Evolutionary conservation across 2,797 vertebrate species (phyloP).

Genomic region (Notolabrus celidotus): DNA sequence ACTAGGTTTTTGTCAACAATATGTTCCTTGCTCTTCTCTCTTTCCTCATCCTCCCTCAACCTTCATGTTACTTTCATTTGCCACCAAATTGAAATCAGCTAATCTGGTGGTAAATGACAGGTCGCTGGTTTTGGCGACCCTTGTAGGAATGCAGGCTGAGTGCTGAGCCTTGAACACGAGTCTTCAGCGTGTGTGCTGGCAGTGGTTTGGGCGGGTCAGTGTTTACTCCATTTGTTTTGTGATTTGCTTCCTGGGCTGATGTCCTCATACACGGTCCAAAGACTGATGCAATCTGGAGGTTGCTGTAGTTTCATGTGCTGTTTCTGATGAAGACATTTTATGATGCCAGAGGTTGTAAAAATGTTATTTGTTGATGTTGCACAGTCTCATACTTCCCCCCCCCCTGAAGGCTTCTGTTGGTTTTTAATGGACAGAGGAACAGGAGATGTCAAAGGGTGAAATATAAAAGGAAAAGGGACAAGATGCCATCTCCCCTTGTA

Average conservation of each 20-base stretch:
- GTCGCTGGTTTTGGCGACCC: too few species aligned
- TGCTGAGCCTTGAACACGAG: too few species aligned
- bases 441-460: background rate
- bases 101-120: too few species aligned
- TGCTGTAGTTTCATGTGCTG: background rate
- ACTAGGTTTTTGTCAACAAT: background rate
- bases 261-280: background rate
- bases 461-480: background rate
- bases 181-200: background rate
- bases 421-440: background rate
- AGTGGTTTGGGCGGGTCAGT: conserved; percentile 12
- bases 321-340: background rate
- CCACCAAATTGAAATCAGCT: background rate
- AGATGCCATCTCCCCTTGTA: background rate
- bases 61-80: background rate
- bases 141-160: too few species aligned
- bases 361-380: background rate
- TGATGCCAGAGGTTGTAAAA: background rate
- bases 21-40: background rate
- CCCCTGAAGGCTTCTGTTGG: background rate
- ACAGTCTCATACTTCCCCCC: background rate
- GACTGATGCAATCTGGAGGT: background rate
- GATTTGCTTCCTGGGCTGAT: conserved; percentile 7
- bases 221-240: background rate
- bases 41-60: background rate